Base-by-base conservation (phyloP, 1,140 invertebrate species). In the Drosophila lini region DNA sequence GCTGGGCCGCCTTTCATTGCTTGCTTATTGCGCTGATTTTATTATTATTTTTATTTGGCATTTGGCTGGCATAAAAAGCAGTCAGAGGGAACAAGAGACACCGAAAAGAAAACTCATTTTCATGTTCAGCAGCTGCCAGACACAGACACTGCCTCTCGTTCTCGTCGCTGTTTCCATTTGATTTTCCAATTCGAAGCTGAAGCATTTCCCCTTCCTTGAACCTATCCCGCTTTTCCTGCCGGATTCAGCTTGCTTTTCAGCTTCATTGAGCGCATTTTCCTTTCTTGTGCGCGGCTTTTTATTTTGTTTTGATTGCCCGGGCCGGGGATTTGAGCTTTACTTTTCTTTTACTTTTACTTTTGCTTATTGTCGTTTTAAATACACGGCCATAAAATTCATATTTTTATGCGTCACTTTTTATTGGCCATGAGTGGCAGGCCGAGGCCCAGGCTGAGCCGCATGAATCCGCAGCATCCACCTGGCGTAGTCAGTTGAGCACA, bases 21-120 rank as follows among this genome's bases (percentile, higher is more conserved):
- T 81, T 81, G 80, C 80, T 81, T 81, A 81, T 81, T 88, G 82
- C 83, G 83, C 83, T 88, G 83, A 86, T 86, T 88, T 86, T 86
- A 86, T 86, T 86, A 83, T 86, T 70, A 88, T 88, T 86, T 79
- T 88, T 88, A 78, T 85, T 84, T 68, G 62, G 56, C 69, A 47
- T 22, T 22, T 81, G 74, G 75, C 74, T 76, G 60, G 67, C 68
- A 70, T 57, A 45, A 69, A 70, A 70, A 40, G 42, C 52, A 67
- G 61, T 40, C 65, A 36, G 47, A 47, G 52, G 36, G 34, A 25
- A 36, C 56, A 81, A 78, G 53, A 40, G 53, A 40, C 36, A 41
- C 55, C 34, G 36, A 60, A 83, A 80, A 78, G 77, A 88, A 88
- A 86, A 86, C 83, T 84, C 81, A 85, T 85, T 85, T 85, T 85